Evolutionary conservation across 2,888 invertebrate species (phyloP).

Genomic region (Theretra japonica): DNA sequence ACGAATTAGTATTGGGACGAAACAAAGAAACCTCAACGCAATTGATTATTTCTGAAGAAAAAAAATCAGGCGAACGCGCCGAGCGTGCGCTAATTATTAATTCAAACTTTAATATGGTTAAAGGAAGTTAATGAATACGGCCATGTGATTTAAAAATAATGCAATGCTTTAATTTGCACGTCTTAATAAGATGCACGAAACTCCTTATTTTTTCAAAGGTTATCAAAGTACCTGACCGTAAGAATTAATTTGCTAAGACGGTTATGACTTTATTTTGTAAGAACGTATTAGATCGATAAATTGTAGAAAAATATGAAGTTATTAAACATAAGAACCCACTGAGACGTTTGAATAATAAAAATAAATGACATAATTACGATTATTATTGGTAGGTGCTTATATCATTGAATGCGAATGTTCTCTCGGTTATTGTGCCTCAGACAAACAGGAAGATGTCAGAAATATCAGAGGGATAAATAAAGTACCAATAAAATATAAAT

Average conservation of each 20-base stretch:
- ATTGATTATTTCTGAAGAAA: constrained; percentile 20
- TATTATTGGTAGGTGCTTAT: background rate
- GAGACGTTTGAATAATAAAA: background rate
- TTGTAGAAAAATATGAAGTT: background rate
- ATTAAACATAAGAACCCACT: background rate
- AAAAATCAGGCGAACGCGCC: constrained; percentile 6
- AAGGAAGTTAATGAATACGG: background rate
- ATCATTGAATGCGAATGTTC: background rate
- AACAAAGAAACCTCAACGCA: constrained; percentile 50
- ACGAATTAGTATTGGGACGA: constrained; percentile 39
- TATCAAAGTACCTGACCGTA: background rate
- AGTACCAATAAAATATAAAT: background rate
- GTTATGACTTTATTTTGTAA: background rate
- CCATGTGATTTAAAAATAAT: background rate
- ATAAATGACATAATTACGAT: background rate
- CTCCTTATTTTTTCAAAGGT: background rate
- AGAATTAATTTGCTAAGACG: background rate
- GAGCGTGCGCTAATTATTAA: background rate
- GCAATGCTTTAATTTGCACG: background rate
- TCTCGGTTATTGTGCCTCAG: background rate
- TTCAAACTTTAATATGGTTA: background rate
- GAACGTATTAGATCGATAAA: background rate
- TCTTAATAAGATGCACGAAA: background rate
- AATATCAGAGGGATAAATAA: background rate
- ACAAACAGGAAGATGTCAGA: constrained; percentile 9